Base-by-base conservation (phyloP, 64 coral and sea anemone species). In the Porites lutea region DNA sequence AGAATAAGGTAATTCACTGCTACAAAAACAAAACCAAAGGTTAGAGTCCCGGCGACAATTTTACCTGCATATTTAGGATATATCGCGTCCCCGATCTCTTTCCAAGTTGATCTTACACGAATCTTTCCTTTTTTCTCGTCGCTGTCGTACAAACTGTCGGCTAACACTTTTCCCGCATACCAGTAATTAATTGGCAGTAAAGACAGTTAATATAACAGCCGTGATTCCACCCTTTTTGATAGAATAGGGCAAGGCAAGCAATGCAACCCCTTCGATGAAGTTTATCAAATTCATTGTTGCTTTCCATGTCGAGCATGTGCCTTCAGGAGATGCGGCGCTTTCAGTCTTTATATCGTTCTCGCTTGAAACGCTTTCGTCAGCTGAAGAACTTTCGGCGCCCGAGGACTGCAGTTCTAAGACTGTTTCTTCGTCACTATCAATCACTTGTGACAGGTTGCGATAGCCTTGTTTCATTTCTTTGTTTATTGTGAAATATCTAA, bases 221-320 rank as follows among this genome's bases (percentile, higher is more conserved):
- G 48, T 9, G 13, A 90, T 71, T 69, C 77, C 76, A 18, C 77
- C 76, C 53, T 44, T 46, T 12, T 37, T 62, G 61, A 81, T 22
- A 21, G 77, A 46, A 45, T 80, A 81, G 22, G 77, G 88, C 22
- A 90, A 14, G 6, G 88, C 76, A 10, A 90, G 65, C 46, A 82
- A 82, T 11, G 77, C 78, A 57, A 74, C 43, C 16, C 89, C 78
- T 82, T 91, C 89, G 47, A 91, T 91, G 48, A 13, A 91, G 78
- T 82, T 91, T 20, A 91, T 9, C 5, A 82, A 5, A 58, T 91
- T 91, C 9, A 79, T 13, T 43, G 14, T 44, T 4, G 78, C 77
- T 49, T 74, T 82, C 51, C 65, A 82, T 2, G 47, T 48, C 0
- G 71, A 74, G 3, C 43, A 47, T 48, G 0, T 64, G 5, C 45